Conservation (phyloP, 30 jellyfish, hydroid and myxozoan genomes). For the Turritopsis rubra region DNA sequence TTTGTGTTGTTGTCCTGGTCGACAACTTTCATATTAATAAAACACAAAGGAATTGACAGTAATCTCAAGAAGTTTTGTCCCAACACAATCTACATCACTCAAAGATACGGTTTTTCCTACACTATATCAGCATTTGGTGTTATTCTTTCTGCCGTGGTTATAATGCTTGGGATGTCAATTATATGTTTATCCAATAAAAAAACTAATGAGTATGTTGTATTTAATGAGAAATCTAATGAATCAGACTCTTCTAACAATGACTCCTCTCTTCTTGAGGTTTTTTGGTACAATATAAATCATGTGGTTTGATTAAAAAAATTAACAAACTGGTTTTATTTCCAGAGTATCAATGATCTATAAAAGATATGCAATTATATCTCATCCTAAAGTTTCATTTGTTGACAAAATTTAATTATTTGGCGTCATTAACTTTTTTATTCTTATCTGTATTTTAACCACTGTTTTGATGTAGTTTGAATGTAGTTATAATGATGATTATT, state of each 20-base stretch:
- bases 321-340: not conserved
- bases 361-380: not conserved
- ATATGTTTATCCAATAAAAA: not conserved
- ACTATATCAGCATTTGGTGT: not conserved
- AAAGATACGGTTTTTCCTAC: not conserved
- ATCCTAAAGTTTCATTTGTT: not conserved
- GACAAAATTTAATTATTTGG: not conserved
- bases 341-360: not conserved
- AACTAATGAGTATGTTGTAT: not conserved
- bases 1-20: not conserved
- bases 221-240: not conserved
- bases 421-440: too few relatives aligned
- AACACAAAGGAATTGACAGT: not conserved
- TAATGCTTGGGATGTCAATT: not conserved
- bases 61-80: not conserved
- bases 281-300: not conserved
- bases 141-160: not conserved
- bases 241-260: not conserved
- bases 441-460: too few relatives aligned
- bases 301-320: not conserved
- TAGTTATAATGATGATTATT: too few relatives aligned
- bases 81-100: not conserved
- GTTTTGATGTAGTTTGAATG: too few relatives aligned
- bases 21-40: not conserved
- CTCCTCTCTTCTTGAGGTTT: not conserved